phyloP scores from a whole-genome alignment of 2,888 invertebrate species.

The Drosophila meridiana region DNA sequence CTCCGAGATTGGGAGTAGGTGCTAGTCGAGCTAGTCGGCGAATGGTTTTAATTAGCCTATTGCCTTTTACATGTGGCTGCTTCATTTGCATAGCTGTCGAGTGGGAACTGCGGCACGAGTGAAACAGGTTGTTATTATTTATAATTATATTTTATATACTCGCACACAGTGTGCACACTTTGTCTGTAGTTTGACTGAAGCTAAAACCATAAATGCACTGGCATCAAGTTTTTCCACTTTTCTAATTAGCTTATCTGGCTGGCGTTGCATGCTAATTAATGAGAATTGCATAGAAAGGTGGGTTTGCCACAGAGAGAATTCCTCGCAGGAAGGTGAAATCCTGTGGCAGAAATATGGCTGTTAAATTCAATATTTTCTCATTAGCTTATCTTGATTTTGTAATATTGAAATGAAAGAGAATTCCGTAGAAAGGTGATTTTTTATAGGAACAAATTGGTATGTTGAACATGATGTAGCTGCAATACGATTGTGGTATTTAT shows the following conservation, averaged over 20 bases:
- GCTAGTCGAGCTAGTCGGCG: slow-evolving; percentile 57
- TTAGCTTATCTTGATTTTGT: not conserved
- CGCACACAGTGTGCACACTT: not conserved
- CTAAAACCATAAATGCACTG: not conserved
- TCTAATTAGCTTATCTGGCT: slow-evolving; percentile 3
- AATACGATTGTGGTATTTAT: not conserved
- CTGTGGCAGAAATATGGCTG: not conserved
- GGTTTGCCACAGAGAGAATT: too few species aligned
- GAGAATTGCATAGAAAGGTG: slow-evolving; percentile 15
- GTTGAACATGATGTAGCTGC: not conserved
- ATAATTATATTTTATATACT: slow-evolving; percentile 25
- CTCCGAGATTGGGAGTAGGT: slow-evolving; percentile 15
- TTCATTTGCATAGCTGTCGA: slow-evolving; percentile 60
- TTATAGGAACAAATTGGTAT: not conserved
- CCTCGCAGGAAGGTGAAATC: not conserved
- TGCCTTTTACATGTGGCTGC: slow-evolving; percentile 59
- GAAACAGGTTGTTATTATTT: slow-evolving; percentile 28
- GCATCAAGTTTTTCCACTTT: slow-evolving; percentile 4
- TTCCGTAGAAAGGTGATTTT: not conserved
- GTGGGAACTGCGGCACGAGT: slow-evolving; percentile 7
- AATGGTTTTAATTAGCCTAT: slow-evolving; percentile 70
- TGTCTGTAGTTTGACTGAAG: not conserved
- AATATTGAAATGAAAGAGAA: not conserved
- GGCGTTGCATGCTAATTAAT: not conserved
- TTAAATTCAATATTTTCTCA: not conserved